A percentile compares a stretch with the other conserved stretches of the same genome.
Evolutionary conservation across 2,797 vertebrate genomes (phyloP).

Genomic region (Setipinna tenuifilis): DNA sequence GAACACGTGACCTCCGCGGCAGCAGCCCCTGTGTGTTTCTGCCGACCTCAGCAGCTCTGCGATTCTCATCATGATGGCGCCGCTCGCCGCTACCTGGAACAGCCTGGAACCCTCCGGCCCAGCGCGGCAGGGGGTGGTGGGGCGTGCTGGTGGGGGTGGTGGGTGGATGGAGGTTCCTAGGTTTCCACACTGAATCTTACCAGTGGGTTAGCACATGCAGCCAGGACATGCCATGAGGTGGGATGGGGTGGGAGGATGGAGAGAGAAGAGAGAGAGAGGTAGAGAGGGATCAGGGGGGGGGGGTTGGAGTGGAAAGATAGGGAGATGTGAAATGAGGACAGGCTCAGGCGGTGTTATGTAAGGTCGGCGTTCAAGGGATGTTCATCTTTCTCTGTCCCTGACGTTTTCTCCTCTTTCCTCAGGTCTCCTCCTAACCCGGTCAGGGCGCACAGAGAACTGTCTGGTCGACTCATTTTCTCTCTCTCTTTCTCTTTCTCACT

Average conservation of each 20-base stretch:
- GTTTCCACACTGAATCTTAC: not conserved
- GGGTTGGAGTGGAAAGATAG: not conserved
- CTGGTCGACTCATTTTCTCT: not conserved
- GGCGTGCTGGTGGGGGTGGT: too few species aligned
- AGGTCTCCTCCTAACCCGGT: not conserved
- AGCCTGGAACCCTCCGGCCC: not conserved
- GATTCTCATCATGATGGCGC: slow-evolving; percentile 4
- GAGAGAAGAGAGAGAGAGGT: not conserved
- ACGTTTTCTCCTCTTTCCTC: not conserved
- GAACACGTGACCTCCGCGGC: not conserved
- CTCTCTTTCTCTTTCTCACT: not conserved
- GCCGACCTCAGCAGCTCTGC: not conserved
- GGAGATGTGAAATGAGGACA: not conserved
- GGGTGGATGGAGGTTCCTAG: not conserved
- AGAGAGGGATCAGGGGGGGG: not conserved
- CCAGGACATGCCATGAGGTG: not conserved
- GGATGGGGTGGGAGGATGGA: not conserved
- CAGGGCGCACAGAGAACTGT: not conserved
- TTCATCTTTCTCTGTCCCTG: not conserved
- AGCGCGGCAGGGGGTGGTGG: not conserved
- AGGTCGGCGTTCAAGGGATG: not conserved
- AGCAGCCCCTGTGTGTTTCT: not conserved
- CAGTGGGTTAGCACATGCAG: not conserved
- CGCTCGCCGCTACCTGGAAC: not conserved
- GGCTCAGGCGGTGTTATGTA: not conserved